Base-by-base conservation (phyloP, 1,140 invertebrate species). In the Cherax quadricarinatus region DNA sequence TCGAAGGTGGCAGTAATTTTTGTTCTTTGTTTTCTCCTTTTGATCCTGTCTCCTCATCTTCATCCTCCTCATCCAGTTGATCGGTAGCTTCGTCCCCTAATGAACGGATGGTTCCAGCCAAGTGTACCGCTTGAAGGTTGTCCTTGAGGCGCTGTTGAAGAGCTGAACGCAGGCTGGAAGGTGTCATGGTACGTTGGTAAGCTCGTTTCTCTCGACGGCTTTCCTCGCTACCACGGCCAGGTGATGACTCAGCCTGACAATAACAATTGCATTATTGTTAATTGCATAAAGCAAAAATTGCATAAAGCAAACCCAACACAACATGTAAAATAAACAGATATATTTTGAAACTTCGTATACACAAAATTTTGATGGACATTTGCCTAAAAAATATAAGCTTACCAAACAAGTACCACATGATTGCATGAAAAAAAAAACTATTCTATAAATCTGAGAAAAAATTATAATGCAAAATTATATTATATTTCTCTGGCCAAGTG, bases 1-100 rank as follows among this genome's bases (percentile, higher is more conserved):
- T 94, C 80, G 95, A 95, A 7, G 95, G 95, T 48, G 95, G 95
- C 41, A 95, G 79, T 6, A 91, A 48, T 41, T 85, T 87, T 62
- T 93, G 81, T 66, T 62, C 90, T 80, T 4, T 30, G 66, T 60
- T 75, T 21, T 92, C 70, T 30, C 6, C 86, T 84, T 73, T 75
- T 57, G 60, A n/a, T 57, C 70, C 70, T 30, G 81, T 80, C n/a
- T 93, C 78, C 66, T 91, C 86, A 41, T 87, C 73, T 78, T 73
- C 86, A 75, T 86, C 73, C n/a, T 87, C 92, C 49, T 93, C 92
- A 6, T 86, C 79, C 21, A 66, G 24, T 9, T 90, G 70, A 57
- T 89, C 88, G 5, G 62, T 30, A 14, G 70, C 12, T 4, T 88
- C 89, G 41, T 93, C 92, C n/a, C 93, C 93, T 48, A 94, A 88